Evolutionary conservation across 2,888 invertebrate species (phyloP).

Genomic region (Meghimatium bilineatum): DNA sequence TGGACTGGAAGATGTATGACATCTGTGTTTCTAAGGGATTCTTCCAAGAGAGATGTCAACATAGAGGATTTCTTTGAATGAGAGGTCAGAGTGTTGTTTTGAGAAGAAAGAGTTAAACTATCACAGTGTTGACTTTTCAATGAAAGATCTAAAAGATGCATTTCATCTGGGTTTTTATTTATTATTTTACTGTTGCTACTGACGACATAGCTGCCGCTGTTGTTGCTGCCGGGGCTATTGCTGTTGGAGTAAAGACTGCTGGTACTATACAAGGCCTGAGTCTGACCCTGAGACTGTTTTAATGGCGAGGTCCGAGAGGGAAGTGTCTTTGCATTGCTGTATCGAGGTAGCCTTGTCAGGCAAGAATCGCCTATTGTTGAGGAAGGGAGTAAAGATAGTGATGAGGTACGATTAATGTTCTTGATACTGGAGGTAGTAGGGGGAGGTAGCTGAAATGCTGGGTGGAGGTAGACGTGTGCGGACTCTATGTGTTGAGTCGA

Average conservation of each 20-base stretch:
- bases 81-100: neutral
- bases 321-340: constrained; percentile 36
- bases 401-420: constrained; percentile 41
- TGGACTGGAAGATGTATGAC: no score
- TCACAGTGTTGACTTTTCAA: constrained; percentile 18
- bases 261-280: constrained; percentile 16
- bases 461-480: constrained; percentile 45
- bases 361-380: constrained; percentile 19
- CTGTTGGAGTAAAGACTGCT: constrained; percentile 9
- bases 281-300: constrained; percentile 10
- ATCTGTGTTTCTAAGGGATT: neutral
- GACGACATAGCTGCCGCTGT: constrained; percentile 1
- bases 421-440: constrained; percentile 40
- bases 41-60: constrained; percentile 20
- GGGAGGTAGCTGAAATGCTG: constrained; percentile 53
- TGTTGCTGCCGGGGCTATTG: constrained; percentile 1
- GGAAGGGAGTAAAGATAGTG: constrained; percentile 31
- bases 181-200: neutral
- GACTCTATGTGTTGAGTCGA: constrained; percentile 27
- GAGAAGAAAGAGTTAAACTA: neutral
- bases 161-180: constrained; percentile 1
- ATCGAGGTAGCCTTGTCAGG: constrained; percentile 27
- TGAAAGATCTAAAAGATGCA: constrained; percentile 24
- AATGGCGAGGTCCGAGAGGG: constrained; percentile 30
- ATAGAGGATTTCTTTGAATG: neutral